phyloP scores from a whole-genome alignment of 2,113 vertebrate genomes.

The Melospiza georgiana region DNA sequence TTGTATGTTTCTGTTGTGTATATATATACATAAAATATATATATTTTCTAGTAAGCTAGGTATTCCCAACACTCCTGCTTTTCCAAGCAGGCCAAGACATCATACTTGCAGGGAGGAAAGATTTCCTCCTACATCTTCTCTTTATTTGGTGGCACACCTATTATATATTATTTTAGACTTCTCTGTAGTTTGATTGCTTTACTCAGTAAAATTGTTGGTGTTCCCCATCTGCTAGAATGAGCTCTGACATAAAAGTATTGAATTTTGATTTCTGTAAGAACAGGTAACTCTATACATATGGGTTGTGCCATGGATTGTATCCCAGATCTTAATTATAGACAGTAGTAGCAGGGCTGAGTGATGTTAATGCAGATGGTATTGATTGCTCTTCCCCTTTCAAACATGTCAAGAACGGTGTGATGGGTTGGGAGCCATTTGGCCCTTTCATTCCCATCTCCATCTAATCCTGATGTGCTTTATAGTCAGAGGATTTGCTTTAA shows the following conservation, averaged over 20 bases:
- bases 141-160: not conserved
- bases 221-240: not conserved
- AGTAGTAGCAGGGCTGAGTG: not conserved
- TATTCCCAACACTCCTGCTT: not conserved
- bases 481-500: slow-evolving; percentile 8
- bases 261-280: not conserved
- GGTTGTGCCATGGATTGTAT: not conserved
- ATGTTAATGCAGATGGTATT: not conserved
- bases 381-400: not conserved
- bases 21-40: not conserved
- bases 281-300: not conserved
- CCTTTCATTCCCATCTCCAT: not conserved
- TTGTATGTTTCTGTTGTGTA: not conserved
- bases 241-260: not conserved
- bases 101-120: not conserved
- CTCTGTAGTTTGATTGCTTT: not conserved
- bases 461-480: not conserved
- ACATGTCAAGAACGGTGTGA: not conserved
- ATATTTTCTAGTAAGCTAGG: not conserved
- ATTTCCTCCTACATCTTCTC: not conserved
- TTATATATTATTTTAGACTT: not conserved
- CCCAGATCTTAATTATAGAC: not conserved
- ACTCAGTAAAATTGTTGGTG: not conserved
- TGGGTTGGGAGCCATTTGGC: not conserved
- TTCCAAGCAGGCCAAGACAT: not conserved